Conservation (phyloP, 2,888 invertebrate genomes). For the Pachliopta kotzebuea region DNA sequence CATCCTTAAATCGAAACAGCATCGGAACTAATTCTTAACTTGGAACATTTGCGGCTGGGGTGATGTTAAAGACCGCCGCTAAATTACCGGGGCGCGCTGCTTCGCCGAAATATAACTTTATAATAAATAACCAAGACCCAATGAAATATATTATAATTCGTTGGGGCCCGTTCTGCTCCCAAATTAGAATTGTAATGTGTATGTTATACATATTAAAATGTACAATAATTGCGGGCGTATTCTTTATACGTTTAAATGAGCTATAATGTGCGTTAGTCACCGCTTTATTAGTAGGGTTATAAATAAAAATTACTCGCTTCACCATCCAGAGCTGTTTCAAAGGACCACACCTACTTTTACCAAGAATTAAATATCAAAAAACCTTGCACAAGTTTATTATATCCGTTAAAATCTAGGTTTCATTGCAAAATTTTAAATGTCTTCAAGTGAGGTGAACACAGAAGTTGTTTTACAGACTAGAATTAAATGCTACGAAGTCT, state of each 20-base stretch:
- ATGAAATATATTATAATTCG: constrained; percentile 42
- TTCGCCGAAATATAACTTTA: constrained; percentile 29
- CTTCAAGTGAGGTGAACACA: too few relatives aligned
- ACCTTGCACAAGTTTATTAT: not conserved
- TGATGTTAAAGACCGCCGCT: constrained; percentile 4
- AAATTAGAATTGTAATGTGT: constrained; percentile 61
- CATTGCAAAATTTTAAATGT: not conserved
- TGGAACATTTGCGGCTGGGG: constrained; percentile 10
- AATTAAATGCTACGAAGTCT: too few relatives aligned
- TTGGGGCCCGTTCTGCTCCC: constrained; percentile 34
- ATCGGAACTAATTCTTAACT: constrained; percentile 24
- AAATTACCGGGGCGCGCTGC: constrained; percentile 24
- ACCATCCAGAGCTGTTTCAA: constrained; percentile 31
- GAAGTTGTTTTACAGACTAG: too few relatives aligned
- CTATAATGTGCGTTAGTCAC: constrained; percentile 54
- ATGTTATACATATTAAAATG: constrained; percentile 59
- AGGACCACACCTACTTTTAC: not conserved
- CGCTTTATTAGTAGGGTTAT: constrained; percentile 54
- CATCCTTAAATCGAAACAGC: constrained; percentile 23
- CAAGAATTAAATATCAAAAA: not conserved
- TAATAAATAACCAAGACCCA: constrained; percentile 35
- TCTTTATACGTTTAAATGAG: constrained; percentile 53
- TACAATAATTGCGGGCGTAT: constrained; percentile 61
- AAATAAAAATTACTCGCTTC: constrained; percentile 47
- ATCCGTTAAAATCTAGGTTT: not conserved